Percentiles rank a stretch among this genome's conserved stretches.
Conservation (phyloP, 2,888 invertebrate genomes). For the Fragum whitleyi region DNA sequence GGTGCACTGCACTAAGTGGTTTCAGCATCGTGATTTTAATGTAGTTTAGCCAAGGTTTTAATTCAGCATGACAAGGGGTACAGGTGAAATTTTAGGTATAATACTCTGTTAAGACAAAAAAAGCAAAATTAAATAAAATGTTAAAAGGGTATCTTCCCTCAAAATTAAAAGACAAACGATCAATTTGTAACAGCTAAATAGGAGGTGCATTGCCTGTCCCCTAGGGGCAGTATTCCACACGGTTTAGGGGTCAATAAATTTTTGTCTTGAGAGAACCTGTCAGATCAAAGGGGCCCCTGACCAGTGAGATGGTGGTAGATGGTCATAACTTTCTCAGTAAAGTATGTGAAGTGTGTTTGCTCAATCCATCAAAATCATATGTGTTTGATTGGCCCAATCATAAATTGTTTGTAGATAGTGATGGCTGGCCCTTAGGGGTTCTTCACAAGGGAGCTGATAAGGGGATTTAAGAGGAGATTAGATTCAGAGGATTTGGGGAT, state of each 20-base stretch:
- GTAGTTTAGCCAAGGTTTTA: too few species aligned
- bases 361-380: conserved; percentile 48
- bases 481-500: not conserved
- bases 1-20: too few species aligned
- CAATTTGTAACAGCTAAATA: conserved; percentile 29
- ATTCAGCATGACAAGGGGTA: too few species aligned
- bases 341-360: conserved; percentile 33
- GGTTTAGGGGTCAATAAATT: conserved; percentile 25
- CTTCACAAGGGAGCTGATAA: conserved; percentile 25
- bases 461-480: conserved; percentile 26
- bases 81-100: too few species aligned
- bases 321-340: conserved; percentile 26
- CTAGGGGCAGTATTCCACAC: conserved; percentile 48
- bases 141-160: too few species aligned
- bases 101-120: too few species aligned
- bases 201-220: conserved; percentile 20
- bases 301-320: not conserved
- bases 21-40: too few species aligned
- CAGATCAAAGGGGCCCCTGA: conserved; percentile 61
- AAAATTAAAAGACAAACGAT: conserved; percentile 4
- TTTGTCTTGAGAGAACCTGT: conserved; percentile 39
- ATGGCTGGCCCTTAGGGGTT: conserved; percentile 18
- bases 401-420: conserved; percentile 32
- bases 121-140: too few species aligned
- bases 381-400: conserved; percentile 41